A percentile compares a stretch with the other conserved stretches of the same genome.
Conservation (phyloP, 2,797 vertebrate genomes). For the Hypotaenidia okinawae region DNA sequence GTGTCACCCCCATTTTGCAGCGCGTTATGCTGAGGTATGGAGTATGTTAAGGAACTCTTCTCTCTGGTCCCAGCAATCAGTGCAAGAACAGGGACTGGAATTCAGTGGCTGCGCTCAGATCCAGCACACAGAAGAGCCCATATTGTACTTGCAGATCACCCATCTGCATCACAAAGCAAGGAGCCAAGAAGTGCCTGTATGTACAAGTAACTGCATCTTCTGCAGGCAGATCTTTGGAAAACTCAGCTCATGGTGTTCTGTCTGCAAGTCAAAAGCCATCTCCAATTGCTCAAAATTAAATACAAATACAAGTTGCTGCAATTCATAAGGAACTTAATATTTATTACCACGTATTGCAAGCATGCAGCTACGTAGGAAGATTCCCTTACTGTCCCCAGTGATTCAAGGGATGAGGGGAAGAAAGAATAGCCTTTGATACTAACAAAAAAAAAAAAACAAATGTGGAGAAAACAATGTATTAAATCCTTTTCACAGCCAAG, state of each 20-base stretch:
- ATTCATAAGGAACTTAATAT: slow-evolving; percentile 62
- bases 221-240: slow-evolving; percentile 25
- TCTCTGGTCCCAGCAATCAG: not conserved
- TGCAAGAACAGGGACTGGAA: not conserved
- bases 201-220: not conserved
- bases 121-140: not conserved
- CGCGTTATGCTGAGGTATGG: not conserved
- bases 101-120: not conserved
- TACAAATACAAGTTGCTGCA: slow-evolving; percentile 54
- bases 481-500: slow-evolving; percentile 68
- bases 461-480: slow-evolving; percentile 64
- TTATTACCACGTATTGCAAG: slow-evolving; percentile 49
- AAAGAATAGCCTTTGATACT: slow-evolving; percentile 57
- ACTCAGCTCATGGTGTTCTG: not conserved
- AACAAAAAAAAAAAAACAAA: slow-evolving; percentile 46
- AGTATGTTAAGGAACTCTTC: not conserved
- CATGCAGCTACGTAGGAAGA: slow-evolving; percentile 1
- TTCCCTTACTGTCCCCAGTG: slow-evolving; percentile 33
- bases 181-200: not conserved
- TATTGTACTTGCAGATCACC: slow-evolving; percentile 22
- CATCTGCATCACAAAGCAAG: slow-evolving; percentile 25
- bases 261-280: slow-evolving; percentile 55
- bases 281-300: slow-evolving; percentile 52
- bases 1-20: not conserved
- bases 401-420: slow-evolving; percentile 9